These are phyloP conservation scores for Troides oblongomaculatus DNA, from an alignment of 2,888 invertebrate genomes.

Conservation along the genomic window DNA sequence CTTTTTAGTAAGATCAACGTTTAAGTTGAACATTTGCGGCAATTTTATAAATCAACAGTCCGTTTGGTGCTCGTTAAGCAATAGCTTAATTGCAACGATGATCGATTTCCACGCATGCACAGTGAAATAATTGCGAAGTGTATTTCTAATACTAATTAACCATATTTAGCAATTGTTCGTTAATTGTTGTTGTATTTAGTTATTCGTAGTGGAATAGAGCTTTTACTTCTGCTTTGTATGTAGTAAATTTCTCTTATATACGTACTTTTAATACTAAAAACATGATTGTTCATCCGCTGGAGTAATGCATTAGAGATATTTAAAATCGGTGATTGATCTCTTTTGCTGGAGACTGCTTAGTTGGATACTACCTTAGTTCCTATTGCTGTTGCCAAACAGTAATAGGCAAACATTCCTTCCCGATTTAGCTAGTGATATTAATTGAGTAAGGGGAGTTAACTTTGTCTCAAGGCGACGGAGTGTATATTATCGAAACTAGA, in stretches of 20 bases:
- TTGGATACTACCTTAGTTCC: no score
- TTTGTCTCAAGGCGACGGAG: no score
- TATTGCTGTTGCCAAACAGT: no score
- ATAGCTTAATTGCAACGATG: background rate
- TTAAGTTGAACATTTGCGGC: background rate
- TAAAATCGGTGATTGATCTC: no score
- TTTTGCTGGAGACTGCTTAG: no score
- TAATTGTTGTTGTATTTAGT: background rate
- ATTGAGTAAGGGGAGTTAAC: no score
- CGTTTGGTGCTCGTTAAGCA: background rate
- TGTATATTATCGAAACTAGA: no score
- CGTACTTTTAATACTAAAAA: no score
- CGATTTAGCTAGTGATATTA: no score
- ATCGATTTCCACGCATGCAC: slow-evolving; percentile 8
- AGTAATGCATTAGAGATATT: no score
- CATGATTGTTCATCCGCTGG: no score
- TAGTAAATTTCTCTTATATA: background rate
- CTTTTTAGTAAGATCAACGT: slow-evolving; percentile 1
- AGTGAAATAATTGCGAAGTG: slow-evolving; percentile 7
- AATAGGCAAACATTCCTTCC: no score
- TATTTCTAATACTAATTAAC: background rate
- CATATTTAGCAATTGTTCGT: slow-evolving; percentile 7
- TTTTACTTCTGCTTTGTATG: background rate
- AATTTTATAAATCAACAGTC: background rate
- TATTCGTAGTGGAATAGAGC: background rate